phyloP scores from a whole-genome alignment of 2,888 invertebrate genomes.

The Camponotus fellah region DNA sequence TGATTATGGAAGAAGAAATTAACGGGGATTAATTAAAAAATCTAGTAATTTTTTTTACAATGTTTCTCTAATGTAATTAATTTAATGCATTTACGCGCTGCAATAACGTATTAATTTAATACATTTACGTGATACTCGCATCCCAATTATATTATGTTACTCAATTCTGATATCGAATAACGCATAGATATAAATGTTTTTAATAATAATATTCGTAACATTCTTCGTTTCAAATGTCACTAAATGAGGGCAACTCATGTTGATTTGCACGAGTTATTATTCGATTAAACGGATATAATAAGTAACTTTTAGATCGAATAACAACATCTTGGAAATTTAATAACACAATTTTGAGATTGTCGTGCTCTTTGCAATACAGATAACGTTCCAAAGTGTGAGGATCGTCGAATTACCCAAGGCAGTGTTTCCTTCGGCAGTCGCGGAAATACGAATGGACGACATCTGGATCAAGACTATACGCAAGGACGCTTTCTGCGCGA shows the following conservation, averaged over 20 bases:
- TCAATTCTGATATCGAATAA: conserved; percentile 36
- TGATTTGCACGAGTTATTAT: not conserved
- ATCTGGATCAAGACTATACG: conserved; percentile 88
- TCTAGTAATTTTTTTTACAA: not conserved
- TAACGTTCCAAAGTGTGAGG: conserved; percentile 89
- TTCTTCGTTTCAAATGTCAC: conserved; percentile 2
- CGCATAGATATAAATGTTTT: conserved; percentile 21
- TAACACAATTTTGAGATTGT: conserved; percentile 15
- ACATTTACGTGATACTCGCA: not conserved
- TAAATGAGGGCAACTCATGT: not conserved
- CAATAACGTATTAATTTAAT: not conserved
- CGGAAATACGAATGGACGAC: conserved; percentile 88
- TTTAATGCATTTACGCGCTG: not conserved
- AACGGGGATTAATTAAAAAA: not conserved
- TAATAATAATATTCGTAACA: conserved; percentile 17
- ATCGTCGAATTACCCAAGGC: conserved; percentile 88
- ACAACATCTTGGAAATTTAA: not conserved
- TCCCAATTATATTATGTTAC: conserved; percentile 4
- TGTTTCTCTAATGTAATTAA: not conserved
- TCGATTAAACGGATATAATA: not conserved
- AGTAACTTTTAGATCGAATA: not conserved
- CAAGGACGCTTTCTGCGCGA: conserved; percentile 90
- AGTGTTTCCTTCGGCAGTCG: conserved; percentile 90
- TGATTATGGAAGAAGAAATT: not conserved
- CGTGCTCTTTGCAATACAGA: conserved; percentile 86